Percentiles rank a stretch among this genome's conserved stretches.
These are phyloP conservation scores for Emydura subglobosa DNA, from an alignment of 2,113 vertebrate genomes.

Conservation along the genomic window DNA sequence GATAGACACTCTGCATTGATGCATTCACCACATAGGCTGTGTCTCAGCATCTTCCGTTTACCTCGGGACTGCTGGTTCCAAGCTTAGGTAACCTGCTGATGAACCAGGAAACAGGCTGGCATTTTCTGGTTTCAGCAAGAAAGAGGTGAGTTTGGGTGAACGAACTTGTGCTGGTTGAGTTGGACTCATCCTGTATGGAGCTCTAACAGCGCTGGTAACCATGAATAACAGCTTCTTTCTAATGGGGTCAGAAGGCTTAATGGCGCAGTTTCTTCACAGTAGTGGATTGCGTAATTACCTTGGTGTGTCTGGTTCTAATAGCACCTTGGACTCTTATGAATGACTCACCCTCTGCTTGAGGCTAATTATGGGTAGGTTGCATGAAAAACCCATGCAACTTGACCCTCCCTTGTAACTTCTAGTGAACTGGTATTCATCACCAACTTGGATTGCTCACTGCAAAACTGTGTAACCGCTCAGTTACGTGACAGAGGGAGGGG, in stretches of 20 bases:
- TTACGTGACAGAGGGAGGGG: neutral
- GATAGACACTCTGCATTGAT: neutral
- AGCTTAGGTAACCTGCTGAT: neutral
- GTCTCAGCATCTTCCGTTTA: neutral
- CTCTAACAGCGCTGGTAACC: neutral
- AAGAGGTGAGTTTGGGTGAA: conserved; percentile 12
- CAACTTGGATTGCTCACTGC: neutral
- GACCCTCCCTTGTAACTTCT: conserved; percentile 44
- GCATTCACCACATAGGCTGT: neutral
- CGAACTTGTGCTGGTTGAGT: neutral
- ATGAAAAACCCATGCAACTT: neutral
- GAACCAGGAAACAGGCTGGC: neutral
- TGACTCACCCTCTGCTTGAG: conserved; percentile 54
- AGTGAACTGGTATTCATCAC: neutral
- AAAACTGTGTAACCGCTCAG: neutral
- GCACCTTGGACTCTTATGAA: conserved; percentile 41
- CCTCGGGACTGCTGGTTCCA: fast-evolving
- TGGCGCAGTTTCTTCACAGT: conserved; percentile 28
- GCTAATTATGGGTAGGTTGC: conserved; percentile 62
- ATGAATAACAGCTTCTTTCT: conserved; percentile 31
- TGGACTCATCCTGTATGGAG: neutral
- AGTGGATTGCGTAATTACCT: conserved; percentile 58
- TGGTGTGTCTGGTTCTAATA: conserved; percentile 70
- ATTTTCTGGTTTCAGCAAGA: neutral
- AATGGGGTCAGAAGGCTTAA: conserved; percentile 69